Base-by-base conservation (phyloP, 2,888 invertebrate species). In the Cylloceria caligata region DNA sequence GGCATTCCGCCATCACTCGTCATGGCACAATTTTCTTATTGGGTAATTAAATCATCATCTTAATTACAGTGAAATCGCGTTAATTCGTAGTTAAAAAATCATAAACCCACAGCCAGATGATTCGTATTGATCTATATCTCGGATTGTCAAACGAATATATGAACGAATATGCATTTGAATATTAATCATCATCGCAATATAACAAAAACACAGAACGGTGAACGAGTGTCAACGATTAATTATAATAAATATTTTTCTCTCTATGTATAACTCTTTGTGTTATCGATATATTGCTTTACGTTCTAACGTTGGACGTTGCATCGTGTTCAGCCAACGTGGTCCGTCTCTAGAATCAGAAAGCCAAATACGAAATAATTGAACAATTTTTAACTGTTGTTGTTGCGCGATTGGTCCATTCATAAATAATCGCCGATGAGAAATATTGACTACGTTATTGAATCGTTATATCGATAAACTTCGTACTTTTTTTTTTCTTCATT, bases 291-390 rank as follows among this genome's bases (percentile, higher is more conserved):
- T 83, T 74, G 74, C 78, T 79, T 83, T 81, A 77, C 42, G 77
- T 80, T 78, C 80, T 75, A 64, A 65, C 3, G 34, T 60, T 81
- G 71, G 68, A 80, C 76, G 76, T 76, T 80, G 74, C 85, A 85
- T 81, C 86, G 84, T 74, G 81, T 84, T 90, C 90, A 91, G 87
- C 90, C 91, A 81, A 89, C 85, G 79, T 89, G 90, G 86, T 91
- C 90, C 87, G 89, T 89, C 80, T 91, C 91, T 91, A 89, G 84
- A 91, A 91, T 88, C 89, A 91, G 86, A 90, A 90, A 90, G 74
- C 78, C 68, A 80, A 80, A 75, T 55, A 72, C 55, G 72, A 68
- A 21, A 65, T 47, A 57, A 39, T 83, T 79, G 80, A 60, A 75
- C 77, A 73, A 71, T 76, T 30, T 30, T 16, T 6, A 36, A 52